Percentiles rank a stretch among this genome's conserved stretches.
Evolutionary conservation across 1,140 invertebrate species (phyloP).

Genomic region (Drosophila equinoxialis): DNA sequence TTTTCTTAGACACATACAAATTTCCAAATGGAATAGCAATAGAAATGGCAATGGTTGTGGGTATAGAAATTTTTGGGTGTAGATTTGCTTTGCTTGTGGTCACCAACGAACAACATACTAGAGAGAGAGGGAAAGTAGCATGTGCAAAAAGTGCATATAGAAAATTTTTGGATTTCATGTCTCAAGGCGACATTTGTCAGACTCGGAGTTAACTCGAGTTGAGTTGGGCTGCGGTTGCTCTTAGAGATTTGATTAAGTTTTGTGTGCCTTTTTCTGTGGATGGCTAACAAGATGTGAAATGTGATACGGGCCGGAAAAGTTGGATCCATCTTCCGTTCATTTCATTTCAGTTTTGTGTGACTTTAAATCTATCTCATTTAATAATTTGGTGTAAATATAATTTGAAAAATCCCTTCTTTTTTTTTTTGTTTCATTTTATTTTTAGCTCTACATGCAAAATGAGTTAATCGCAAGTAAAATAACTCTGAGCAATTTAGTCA

Average conservation of each 20-base stretch:
- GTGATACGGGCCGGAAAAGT: constrained; percentile 24
- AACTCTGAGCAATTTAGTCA: constrained; percentile 42
- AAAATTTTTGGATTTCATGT: constrained; percentile 32
- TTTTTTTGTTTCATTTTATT: constrained; percentile 9
- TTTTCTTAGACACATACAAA: constrained; percentile 68
- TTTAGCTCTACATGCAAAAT: constrained; percentile 32
- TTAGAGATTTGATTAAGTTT: constrained; percentile 72
- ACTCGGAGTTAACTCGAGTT: constrained; percentile 26
- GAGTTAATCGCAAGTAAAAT: constrained; percentile 60
- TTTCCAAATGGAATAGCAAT: too few species aligned
- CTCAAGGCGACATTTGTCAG: constrained; percentile 69
- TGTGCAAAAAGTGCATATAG: constrained; percentile 56
- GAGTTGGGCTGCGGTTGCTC: constrained; percentile 65
- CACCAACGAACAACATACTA: constrained; percentile 15
- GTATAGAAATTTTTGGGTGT: constrained; percentile 26
- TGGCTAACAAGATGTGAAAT: constrained; percentile 21
- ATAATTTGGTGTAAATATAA: background rate
- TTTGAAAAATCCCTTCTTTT: background rate
- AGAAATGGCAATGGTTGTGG: background rate
- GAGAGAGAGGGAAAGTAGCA: constrained; percentile 9
- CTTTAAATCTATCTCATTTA: constrained; percentile 3
- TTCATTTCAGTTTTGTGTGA: background rate
- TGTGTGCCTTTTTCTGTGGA: constrained; percentile 22
- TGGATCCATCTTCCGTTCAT: background rate
- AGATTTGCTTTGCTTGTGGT: constrained; percentile 48